Conservation (phyloP, 1,140 invertebrate species). For the Drosophila melanogaster region DNA sequence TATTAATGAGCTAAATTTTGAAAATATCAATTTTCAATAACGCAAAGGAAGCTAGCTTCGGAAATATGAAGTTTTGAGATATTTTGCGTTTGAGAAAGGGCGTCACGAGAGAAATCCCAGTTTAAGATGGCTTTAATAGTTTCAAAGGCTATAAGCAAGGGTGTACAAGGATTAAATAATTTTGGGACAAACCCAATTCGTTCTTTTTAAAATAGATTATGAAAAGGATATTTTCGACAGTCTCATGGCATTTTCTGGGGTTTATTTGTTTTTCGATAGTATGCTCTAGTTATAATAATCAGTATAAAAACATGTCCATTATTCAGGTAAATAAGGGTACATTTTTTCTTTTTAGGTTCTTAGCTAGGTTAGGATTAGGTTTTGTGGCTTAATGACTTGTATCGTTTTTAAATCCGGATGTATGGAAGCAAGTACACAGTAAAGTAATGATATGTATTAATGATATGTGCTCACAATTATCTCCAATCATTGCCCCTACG, state of each 20-base stretch:
- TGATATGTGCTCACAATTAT: too few species aligned
- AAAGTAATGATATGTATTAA: too few species aligned
- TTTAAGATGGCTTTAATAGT: slow-evolving; percentile 32
- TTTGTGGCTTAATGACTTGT: not conserved
- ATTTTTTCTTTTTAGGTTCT: too few species aligned
- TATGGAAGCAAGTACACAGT: too few species aligned
- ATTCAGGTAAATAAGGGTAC: too few species aligned
- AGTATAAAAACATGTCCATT: slow-evolving; percentile 35
- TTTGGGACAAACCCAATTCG: slow-evolving; percentile 39
- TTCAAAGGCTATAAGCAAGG: slow-evolving; percentile 14
- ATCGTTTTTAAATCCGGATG: not conserved
- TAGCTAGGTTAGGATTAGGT: slow-evolving; percentile 10
- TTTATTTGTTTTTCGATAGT: slow-evolving; percentile 9
- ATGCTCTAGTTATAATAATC: slow-evolving; percentile 3
- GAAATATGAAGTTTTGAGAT: not conserved
- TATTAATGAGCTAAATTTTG: too few species aligned
- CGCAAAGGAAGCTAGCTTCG: not conserved
- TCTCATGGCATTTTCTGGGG: slow-evolving; percentile 1
- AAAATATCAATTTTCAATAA: not conserved
- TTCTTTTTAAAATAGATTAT: slow-evolving; percentile 57
- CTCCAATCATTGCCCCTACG: too few species aligned
- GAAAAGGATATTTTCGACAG: slow-evolving; percentile 27
- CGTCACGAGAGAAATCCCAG: not conserved
- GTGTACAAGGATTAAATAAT: slow-evolving; percentile 51
- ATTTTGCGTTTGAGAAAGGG: not conserved